These are phyloP conservation scores for Magallana nippona DNA, from an alignment of 2,888 invertebrate genomes.

Conservation along the genomic window DNA sequence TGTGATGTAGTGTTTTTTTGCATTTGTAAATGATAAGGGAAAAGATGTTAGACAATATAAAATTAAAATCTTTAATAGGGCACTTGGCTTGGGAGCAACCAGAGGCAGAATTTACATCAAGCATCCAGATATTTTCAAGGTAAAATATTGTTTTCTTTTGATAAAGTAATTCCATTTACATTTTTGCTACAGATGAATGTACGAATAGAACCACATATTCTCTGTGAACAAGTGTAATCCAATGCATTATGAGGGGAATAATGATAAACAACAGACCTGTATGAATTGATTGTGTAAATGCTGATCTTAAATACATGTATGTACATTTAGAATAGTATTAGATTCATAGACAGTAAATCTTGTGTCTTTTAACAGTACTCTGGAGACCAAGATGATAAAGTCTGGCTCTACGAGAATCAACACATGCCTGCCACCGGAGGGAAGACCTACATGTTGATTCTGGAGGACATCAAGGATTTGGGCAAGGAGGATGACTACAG, in stretches of 20 bases:
- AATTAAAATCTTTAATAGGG: constrained; percentile 65
- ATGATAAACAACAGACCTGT: too few relatives aligned
- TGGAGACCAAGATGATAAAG: constrained; percentile 90
- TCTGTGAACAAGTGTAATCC: too few relatives aligned
- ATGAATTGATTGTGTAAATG: too few relatives aligned
- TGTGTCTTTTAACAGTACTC: constrained; percentile 82
- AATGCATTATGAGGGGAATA: too few relatives aligned
- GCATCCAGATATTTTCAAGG: constrained; percentile 87
- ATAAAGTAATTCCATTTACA: too few relatives aligned
- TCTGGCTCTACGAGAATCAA: constrained; percentile 89
- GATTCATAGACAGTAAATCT: too few relatives aligned
- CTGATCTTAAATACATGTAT: too few relatives aligned
- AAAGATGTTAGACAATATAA: too few relatives aligned
- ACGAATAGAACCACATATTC: too few relatives aligned
- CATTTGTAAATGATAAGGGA: neutral
- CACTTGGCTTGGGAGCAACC: constrained; percentile 87
- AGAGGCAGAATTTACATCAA: constrained; percentile 88
- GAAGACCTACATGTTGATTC: constrained; percentile 88
- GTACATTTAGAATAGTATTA: too few relatives aligned
- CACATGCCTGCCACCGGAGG: constrained; percentile 89
- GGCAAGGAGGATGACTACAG: constrained; percentile 87
- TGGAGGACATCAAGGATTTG: constrained; percentile 89
- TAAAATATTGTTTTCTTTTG: constrained; percentile 46
- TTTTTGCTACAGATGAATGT: too few relatives aligned
- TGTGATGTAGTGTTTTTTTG: neutral